These are phyloP conservation scores for Halocynthia roretzi DNA, from an alignment of 23 tunicate species.

Conservation along the genomic window DNA sequence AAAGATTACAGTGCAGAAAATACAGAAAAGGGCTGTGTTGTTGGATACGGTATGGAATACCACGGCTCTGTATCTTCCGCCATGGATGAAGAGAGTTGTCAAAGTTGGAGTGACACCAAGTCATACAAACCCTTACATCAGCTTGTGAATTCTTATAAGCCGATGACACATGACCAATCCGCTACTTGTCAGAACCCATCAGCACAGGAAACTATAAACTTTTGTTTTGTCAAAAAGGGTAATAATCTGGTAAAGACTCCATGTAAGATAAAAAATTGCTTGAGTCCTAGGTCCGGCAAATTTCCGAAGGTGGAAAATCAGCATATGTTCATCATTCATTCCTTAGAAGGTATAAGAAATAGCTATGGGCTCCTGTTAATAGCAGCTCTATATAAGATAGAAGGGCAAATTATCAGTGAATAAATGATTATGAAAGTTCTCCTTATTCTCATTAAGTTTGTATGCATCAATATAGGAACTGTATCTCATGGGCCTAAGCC, in stretches of 20 bases:
- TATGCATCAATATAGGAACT: too few relatives aligned
- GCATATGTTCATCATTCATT: constrained; percentile 10
- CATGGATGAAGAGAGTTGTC: constrained; percentile 10
- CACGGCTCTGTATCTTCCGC: constrained; percentile 21
- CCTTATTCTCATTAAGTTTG: too few relatives aligned
- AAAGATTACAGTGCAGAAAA: background rate
- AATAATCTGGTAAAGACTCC: background rate
- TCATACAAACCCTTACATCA: background rate
- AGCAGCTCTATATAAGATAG: too few relatives aligned
- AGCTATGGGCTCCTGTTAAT: too few relatives aligned
- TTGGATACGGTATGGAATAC: constrained; percentile 43
- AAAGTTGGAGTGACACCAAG: background rate
- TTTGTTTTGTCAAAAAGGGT: background rate
- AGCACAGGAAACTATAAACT: constrained; percentile 2
- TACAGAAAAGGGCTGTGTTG: constrained; percentile 24
- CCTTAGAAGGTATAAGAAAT: background rate
- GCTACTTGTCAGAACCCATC: background rate
- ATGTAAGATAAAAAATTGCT: constrained; percentile 8
- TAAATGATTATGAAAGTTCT: too few relatives aligned
- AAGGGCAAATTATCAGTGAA: too few relatives aligned
- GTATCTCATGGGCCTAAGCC: too few relatives aligned
- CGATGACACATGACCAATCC: background rate
- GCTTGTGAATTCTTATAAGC: background rate
- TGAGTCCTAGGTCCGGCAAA: background rate
- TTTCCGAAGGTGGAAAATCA: background rate